Percentiles rank a stretch among this genome's conserved stretches.
These are phyloP conservation scores for Staurois parvus DNA, from an alignment of 2,797 vertebrate species.

Conservation along the genomic window DNA sequence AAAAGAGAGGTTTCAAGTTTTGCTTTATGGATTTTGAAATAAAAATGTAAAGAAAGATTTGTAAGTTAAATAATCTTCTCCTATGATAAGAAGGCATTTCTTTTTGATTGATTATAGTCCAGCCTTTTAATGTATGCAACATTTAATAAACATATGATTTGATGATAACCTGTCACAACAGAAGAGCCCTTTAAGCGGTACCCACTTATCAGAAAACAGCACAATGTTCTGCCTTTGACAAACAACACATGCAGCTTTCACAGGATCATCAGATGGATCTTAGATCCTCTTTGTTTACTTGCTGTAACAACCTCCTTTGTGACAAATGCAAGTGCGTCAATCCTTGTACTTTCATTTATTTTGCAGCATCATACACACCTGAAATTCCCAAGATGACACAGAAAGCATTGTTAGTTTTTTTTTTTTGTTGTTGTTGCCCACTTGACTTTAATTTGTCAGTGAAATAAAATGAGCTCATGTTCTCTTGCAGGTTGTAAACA, in stretches of 20 bases:
- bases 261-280: conserved; percentile 20
- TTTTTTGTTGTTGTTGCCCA: neutral
- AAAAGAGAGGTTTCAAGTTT: too few species aligned
- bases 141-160: neutral
- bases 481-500: neutral
- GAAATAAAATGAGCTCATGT: neutral
- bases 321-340: conserved; percentile 46
- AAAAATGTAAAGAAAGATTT: too few species aligned
- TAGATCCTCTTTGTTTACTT: conserved; percentile 36
- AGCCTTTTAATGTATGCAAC: conserved; percentile 24
- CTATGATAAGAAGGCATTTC: neutral
- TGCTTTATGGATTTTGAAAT: too few species aligned
- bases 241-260: conserved; percentile 34
- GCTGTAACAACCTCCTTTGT: conserved; percentile 44
- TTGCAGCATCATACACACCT: conserved; percentile 32
- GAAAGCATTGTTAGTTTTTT: neutral
- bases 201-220: conserved; percentile 38
- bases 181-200: conserved; percentile 9
- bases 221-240: conserved; percentile 25
- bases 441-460: conserved; percentile 4
- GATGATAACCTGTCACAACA: conserved; percentile 23
- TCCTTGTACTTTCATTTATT: conserved; percentile 26
- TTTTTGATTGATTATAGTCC: neutral
- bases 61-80: neutral
- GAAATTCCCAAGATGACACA: conserved; percentile 15